Base-by-base conservation (phyloP, 2,113 vertebrate genomes). In the Macquaria ambigua region DNA sequence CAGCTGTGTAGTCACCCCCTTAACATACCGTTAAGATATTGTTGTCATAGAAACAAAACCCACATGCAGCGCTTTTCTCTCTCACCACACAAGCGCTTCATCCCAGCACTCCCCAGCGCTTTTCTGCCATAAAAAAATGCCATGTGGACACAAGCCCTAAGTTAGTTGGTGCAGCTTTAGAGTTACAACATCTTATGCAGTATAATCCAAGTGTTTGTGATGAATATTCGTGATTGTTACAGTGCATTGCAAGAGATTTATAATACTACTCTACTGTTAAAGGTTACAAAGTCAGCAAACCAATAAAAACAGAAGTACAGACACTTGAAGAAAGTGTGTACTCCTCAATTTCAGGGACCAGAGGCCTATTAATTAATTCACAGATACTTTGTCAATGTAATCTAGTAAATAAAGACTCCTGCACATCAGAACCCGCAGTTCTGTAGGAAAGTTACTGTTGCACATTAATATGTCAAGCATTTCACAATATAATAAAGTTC, bases 251-350 rank as follows among this genome's bases (percentile, higher is more conserved):
- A 20, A 34, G n/a, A 81, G 59, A 74, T 70, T 79, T 63, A 84
- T 62, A 64, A 56, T 23, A 23, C 34, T 43, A 16, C n/a, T 55
- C 43, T 41, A 39, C 52, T 71, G 14, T 41, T 63, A 50, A 71
- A 66, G 53, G 48, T 58, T 64, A 66, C 59, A 58, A 67, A 41
- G 41, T 71, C 50, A 70, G 75, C 71, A 79, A 83, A 82, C 25
- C 75, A 68, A 80, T 59, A 77, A 78, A 87, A 74, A 18, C 11
- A 43, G 2, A 66, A 58, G 37, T 23, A 48, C 37, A 68, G 48
- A 23, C 20, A 46, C 50, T 82, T 67, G 8, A 69, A 25, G 9
- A 73, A 67, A 86, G 77, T 66, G 70, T 73, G 4, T 67, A 28
- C 48, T 62, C 50, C 34, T 77, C 68, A 74, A 20, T 83, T 74